Evolutionary conservation across 2,888 invertebrate genomes (phyloP), one percentile per base, ranked within the genome.

Genomic region (Monochamus alternatus): DNA sequence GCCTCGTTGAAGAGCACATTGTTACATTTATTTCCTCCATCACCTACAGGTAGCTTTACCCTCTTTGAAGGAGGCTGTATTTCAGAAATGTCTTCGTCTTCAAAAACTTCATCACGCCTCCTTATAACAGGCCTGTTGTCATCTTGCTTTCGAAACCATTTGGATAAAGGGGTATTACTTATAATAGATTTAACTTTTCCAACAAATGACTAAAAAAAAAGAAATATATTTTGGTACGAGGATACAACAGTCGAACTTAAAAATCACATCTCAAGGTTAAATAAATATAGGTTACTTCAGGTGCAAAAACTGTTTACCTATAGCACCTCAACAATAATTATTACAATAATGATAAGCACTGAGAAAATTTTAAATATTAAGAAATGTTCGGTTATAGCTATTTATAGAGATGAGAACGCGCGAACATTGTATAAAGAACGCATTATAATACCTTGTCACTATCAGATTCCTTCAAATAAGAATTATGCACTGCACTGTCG

Each of bases 131-230:
- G 75, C 47, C 81, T 72, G 43, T 79, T 80, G 47, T 84, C 82
- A 62, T 84, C 84, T 32, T 79, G 82, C 64, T 80, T 85, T 30
- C 86, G 82, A 76, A 92, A 92, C 91, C 92, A 92, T 82, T 90
- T 91, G 5, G 90, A 90, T 74, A 92, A 87, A 44, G 91, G 90
- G 71, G 92, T 90, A 30, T 93, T 93, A 82, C 75, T 85, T 70
- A 94, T 89, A 47, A 94, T 88, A 74, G 92, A 91, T 80, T 92
- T 92, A 71, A 94, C 91, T 90, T 93, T 93, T 85, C 91, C 92
- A 76, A 94, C 93, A 87, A 94, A 93, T 31, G 94, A 94, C 94
- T 94, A 90, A 64, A 91, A 91, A 81, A 76, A 81, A 79, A 81
- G 12, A 67, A 75, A 58, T 47, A 47, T 32, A 62, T n/a, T 22